A percentile compares a stretch with the other conserved stretches of the same genome.
These are phyloP conservation scores for Crocidura indochinensis DNA, from an alignment of 2,797 vertebrate species.

Conservation along the genomic window DNA sequence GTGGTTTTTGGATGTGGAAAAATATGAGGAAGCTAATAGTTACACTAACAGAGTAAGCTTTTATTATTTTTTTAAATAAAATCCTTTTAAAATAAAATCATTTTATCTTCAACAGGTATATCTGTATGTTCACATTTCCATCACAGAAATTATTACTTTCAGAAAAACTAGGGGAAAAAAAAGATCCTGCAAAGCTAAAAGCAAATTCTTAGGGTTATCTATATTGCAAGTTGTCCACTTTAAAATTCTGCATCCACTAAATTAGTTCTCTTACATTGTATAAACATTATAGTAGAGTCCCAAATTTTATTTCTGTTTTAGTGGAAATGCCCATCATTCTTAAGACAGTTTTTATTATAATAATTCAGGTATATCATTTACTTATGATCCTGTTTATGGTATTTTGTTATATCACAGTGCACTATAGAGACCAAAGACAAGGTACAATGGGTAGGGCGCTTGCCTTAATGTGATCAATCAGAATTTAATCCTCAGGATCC, in stretches of 20 bases:
- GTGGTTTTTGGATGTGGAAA: not conserved
- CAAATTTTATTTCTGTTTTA: not conserved
- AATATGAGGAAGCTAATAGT: not conserved
- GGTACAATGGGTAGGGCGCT: too few species aligned
- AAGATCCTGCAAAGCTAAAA: conserved; percentile 37
- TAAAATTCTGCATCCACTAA: conserved; percentile 44
- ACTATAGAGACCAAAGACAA: too few species aligned
- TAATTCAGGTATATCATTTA: not conserved
- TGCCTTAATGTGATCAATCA: too few species aligned
- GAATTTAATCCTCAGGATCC: too few species aligned
- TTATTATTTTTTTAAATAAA: too few species aligned
- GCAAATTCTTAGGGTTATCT: conserved; percentile 31
- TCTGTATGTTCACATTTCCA: not conserved
- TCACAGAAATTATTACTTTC: not conserved
- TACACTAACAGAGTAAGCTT: not conserved
- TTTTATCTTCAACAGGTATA: not conserved
- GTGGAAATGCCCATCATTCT: conserved; percentile 7
- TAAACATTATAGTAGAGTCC: not conserved
- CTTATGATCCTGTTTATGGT: too few species aligned
- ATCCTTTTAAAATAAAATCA: not conserved
- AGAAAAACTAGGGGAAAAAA: not conserved
- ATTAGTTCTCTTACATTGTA: conserved; percentile 16
- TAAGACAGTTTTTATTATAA: conserved; percentile 35
- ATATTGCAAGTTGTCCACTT: conserved; percentile 35
- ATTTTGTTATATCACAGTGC: too few species aligned